Conservation (phyloP, 2,797 vertebrate species). For the Enteromius argenteus region DNA sequence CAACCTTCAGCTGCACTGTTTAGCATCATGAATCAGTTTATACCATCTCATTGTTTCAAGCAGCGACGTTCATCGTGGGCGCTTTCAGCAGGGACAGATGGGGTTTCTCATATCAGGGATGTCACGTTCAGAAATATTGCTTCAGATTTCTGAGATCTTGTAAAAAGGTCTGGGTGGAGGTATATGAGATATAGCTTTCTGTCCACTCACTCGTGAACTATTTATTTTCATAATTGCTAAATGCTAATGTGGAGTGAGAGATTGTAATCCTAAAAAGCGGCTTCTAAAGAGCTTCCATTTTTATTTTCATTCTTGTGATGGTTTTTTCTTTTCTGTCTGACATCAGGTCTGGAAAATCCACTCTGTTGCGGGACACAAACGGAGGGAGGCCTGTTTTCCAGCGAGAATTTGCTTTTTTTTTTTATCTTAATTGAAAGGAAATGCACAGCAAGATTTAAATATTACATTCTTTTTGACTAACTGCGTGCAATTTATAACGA, state of each 20-base stretch:
- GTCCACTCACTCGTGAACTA: conserved; percentile 56
- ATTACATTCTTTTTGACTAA: conserved; percentile 40
- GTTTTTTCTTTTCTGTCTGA: conserved; percentile 5
- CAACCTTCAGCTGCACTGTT: background rate
- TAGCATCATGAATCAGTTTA: background rate
- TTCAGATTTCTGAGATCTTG: conserved; percentile 46
- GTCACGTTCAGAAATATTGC: conserved; percentile 42
- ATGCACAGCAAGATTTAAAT: conserved; percentile 43
- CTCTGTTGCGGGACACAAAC: conserved; percentile 56
- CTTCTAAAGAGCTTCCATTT: conserved; percentile 55
- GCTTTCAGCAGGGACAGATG: background rate
- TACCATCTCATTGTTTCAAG: background rate
- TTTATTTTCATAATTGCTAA: conserved; percentile 63
- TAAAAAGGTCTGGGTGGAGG: conserved; percentile 9
- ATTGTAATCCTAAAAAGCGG: conserved; percentile 37
- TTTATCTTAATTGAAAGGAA: conserved; percentile 66
- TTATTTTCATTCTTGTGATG: conserved; percentile 4
- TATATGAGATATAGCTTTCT: conserved; percentile 45
- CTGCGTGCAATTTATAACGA: conserved; percentile 57
- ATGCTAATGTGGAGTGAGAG: conserved; percentile 21
- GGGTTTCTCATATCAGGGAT: conserved; percentile 62
- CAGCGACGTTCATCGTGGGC: background rate
- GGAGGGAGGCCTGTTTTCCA: conserved; percentile 59
- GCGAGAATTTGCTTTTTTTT: conserved; percentile 61
- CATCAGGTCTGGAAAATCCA: background rate